Evolutionary conservation across 2,797 vertebrate genomes (phyloP).

Genomic region (Poecile montanus): DNA sequence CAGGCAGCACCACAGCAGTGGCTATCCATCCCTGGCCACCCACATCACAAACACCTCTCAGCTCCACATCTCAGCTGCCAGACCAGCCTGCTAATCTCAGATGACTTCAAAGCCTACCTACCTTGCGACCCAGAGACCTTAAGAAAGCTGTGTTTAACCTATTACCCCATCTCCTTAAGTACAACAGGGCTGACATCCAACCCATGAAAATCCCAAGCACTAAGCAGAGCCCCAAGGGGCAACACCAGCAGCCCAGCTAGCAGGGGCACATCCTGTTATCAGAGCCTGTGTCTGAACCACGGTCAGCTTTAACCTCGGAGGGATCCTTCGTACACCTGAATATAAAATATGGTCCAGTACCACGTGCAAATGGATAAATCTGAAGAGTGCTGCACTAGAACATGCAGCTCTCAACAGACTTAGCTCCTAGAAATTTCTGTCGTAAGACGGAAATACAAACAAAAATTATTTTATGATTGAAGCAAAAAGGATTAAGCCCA

Average conservation of each 20-base stretch:
- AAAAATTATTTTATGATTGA: background rate
- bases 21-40: background rate
- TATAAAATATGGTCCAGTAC: background rate
- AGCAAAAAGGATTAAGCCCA: background rate
- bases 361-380: background rate
- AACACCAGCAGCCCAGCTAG: background rate
- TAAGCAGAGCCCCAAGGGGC: background rate
- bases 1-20: background rate
- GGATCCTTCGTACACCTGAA: background rate
- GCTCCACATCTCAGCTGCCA: background rate
- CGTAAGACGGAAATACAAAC: background rate
- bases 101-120: constrained; percentile 42
- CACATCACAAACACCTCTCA: background rate
- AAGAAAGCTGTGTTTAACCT: constrained; percentile 18
- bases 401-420: background rate
- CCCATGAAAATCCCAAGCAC: background rate
- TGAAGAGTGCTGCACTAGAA: background rate
- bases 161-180: background rate
- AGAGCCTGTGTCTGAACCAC: background rate
- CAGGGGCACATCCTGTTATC: background rate
- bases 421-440: background rate
- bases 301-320: fast-evolving
- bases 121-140: background rate
- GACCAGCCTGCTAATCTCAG: background rate
- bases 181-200: background rate